Evolutionary conservation across 2,797 vertebrate species (phyloP).

Genomic region (Peromyscus melanophrys): DNA sequence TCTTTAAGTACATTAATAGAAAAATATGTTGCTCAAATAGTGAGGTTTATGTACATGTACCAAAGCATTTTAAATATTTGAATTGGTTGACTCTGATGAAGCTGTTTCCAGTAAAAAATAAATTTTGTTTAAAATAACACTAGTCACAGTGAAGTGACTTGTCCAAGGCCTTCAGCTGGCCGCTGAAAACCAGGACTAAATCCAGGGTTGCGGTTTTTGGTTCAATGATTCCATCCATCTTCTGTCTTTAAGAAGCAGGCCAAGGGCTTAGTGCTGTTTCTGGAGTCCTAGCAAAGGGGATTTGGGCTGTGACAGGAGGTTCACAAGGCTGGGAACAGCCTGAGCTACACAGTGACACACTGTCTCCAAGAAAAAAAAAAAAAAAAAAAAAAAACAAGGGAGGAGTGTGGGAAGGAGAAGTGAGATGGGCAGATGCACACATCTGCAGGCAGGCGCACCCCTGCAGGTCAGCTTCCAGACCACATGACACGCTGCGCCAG

Average conservation of each 20-base stretch:
- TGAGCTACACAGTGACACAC: no score
- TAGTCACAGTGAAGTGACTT: not conserved
- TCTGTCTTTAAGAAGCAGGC: not conserved
- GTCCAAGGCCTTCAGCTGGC: not conserved
- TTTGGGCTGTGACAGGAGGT: not conserved
- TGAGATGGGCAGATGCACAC: accelerated
- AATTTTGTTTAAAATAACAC: slow-evolving; percentile 38
- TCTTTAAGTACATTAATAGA: not conserved
- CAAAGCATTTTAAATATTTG: slow-evolving; percentile 71
- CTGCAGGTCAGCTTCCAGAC: not conserved
- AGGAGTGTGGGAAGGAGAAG: not conserved
- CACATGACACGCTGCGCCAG: not conserved
- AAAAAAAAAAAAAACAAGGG: not conserved
- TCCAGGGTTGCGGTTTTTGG: not conserved
- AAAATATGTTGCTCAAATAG: slow-evolving; percentile 47
- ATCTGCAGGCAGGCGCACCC: accelerated
- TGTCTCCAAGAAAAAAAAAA: not conserved
- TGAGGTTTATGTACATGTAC: slow-evolving; percentile 61
- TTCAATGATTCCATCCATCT: not conserved
- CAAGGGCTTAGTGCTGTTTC: not conserved
- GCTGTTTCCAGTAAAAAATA: slow-evolving; percentile 66
- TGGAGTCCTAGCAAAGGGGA: not conserved
- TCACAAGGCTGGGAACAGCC: not conserved
- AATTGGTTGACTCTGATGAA: slow-evolving; percentile 60
- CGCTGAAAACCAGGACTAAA: not conserved